phyloP scores from a whole-genome alignment of 2,113 vertebrate genomes.

The Chlamydotis undulata region DNA sequence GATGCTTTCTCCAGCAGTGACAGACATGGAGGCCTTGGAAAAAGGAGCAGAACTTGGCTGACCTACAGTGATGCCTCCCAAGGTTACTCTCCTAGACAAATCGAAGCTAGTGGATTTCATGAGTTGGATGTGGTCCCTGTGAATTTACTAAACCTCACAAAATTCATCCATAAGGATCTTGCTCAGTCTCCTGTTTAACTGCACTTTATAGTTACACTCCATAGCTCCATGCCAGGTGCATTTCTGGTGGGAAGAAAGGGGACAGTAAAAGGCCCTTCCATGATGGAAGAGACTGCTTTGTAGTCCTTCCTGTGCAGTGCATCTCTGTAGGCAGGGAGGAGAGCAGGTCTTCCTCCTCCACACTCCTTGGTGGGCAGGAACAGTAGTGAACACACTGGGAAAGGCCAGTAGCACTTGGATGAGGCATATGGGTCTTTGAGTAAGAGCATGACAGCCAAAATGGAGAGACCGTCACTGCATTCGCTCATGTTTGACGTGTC shows the following conservation, averaged over 20 bases:
- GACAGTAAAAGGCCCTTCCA: neutral
- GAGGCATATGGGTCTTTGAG: neutral
- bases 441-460: neutral
- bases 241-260: neutral
- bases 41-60: neutral
- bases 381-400: neutral
- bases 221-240: neutral
- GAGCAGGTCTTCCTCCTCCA: neutral
- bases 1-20: neutral
- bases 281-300: neutral
- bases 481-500: fast-evolving
- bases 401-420: neutral
- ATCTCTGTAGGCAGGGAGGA: neutral
- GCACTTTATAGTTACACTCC: neutral
- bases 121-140: neutral
- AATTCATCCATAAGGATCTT: neutral
- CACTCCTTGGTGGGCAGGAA: neutral
- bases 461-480: fast-evolving
- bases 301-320: neutral
- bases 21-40: neutral
- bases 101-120: neutral
- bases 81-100: neutral
- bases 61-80: neutral
- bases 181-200: neutral
- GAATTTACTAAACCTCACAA: neutral